phyloP scores from a whole-genome alignment of 1,140 invertebrate genomes.

The Vanessa tameamea region DNA sequence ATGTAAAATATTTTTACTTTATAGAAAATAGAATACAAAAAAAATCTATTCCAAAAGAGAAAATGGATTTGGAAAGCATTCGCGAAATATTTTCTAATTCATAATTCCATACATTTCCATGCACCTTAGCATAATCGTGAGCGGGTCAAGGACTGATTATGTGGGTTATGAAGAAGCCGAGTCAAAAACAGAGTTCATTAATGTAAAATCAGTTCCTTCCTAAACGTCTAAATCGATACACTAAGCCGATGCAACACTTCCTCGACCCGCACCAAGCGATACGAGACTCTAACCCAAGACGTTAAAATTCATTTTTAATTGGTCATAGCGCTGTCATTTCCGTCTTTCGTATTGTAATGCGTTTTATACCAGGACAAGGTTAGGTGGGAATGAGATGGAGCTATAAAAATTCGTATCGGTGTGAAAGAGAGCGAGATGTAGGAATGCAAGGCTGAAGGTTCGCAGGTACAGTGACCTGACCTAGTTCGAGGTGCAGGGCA shows the following conservation, averaged over 20 bases:
- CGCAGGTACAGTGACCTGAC: constrained; percentile 76
- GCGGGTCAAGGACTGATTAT: constrained; percentile 38
- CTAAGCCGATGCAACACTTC: constrained; percentile 45
- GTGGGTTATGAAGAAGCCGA: constrained; percentile 31
- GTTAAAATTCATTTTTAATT: constrained; percentile 68
- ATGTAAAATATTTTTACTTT: not conserved
- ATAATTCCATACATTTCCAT: constrained; percentile 32
- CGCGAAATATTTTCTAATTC: constrained; percentile 23
- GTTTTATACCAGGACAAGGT: constrained; percentile 65
- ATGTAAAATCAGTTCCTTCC: constrained; percentile 48
- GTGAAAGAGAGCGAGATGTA: constrained; percentile 47
- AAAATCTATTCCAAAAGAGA: not conserved
- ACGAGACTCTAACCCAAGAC: constrained; percentile 33
- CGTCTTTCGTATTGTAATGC: constrained; percentile 72
- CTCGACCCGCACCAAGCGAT: constrained; percentile 32
- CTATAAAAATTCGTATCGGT: constrained; percentile 34
- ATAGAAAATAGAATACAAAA: not conserved
- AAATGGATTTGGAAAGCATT: not conserved
- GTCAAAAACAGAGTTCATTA: constrained; percentile 41
- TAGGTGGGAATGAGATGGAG: constrained; percentile 51
- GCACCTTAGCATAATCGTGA: constrained; percentile 21
- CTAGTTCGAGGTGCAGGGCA: constrained; percentile 69
- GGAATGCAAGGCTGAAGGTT: constrained; percentile 73
- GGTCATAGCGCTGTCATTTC: constrained; percentile 55
- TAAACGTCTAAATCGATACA: constrained; percentile 46